Evolutionary conservation across 53 echinoderm and acorn worm genomes (phyloP).

Genomic region (Glandiceps talaboti): DNA sequence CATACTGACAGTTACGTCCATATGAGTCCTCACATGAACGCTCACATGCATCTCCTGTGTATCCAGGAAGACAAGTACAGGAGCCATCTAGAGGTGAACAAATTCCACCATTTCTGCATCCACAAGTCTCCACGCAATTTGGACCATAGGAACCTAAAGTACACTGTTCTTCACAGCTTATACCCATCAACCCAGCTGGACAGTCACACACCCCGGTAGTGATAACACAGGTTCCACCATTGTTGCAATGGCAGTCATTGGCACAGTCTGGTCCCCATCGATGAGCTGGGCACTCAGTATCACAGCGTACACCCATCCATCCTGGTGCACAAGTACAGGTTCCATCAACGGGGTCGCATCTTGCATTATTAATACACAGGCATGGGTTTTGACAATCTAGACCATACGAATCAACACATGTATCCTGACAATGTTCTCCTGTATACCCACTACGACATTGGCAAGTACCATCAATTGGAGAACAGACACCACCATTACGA

Average conservation of each 20-base stretch:
- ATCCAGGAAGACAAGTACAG: constrained; percentile 46
- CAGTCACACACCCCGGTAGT: constrained; percentile 32
- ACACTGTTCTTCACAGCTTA: constrained; percentile 30
- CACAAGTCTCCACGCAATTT: constrained; percentile 34
- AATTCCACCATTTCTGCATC: constrained; percentile 31
- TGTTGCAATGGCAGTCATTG: constrained; percentile 17
- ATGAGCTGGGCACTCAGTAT: constrained; percentile 16
- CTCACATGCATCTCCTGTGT: constrained; percentile 25
- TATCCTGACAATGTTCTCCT: constrained; percentile 17
- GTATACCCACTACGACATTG: constrained; percentile 16
- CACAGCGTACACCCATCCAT: constrained; percentile 19
- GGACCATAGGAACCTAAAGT: constrained; percentile 31
- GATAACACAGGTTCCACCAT: constrained; percentile 30
- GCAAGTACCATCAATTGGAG: constrained; percentile 8
- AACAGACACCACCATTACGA: constrained; percentile 48
- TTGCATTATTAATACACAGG: constrained; percentile 14
- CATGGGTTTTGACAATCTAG: constrained; percentile 10
- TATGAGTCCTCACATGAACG: not conserved
- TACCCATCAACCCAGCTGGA: constrained; percentile 49
- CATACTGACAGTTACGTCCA: constrained; percentile 33
- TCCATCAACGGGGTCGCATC: constrained; percentile 27
- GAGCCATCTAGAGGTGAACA: constrained; percentile 31
- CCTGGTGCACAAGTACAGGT: constrained; percentile 21
- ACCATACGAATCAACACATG: constrained; percentile 7
- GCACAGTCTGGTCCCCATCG: constrained; percentile 13